Evolutionary conservation across 2,113 vertebrate species (phyloP), one percentile per base, ranked within the genome.

Genomic region (Triplophysa rosa): DNA sequence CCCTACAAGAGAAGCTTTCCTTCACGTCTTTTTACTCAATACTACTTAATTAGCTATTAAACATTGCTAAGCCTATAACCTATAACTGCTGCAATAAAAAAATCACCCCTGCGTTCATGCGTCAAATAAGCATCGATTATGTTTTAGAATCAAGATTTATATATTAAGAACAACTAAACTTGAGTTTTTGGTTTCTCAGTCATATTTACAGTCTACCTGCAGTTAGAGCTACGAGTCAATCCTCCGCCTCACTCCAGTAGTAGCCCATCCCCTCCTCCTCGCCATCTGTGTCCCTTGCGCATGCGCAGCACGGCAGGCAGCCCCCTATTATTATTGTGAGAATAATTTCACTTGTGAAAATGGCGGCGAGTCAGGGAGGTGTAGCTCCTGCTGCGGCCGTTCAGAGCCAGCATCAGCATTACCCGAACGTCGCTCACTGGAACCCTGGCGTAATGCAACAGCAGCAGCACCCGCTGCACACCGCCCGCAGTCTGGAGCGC

Each of bases 401-500:
- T 65, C 92, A 92, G 81, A 90, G 83, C 90, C 90, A 92, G 74
- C 89, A 92, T 73, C 90, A 92, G 72, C 89, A 92, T 74, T 95
- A 92, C 88, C 87, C 92, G 17, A 89, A 88, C 58, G 95, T 94
- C 91, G 94, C 94, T 74, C 93, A 93, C 85, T 97, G 94, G 96
- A 94, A 90, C 85, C 91, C 93, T 66, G 93, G 93, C 8, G 88
- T 88, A 80, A 87, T 88, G 84, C 93, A 93, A 85, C 93, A 92
- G 86, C 92, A 93, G 84, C 93, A 92, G 47, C 94, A 93, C 76
- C 91, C 92, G 85, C 88, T 89, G 81, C 92, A 93, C 84, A 95
- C 95, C 58, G 94, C 90, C 80, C 89, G 96, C 82, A 98, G 96
- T 92, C 90, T 98, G 90, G 97, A 98, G 86, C 94, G 96, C 88